These are phyloP conservation scores for Florisuga fusca DNA, from an alignment of 2,797 vertebrate genomes.

Conservation along the genomic window DNA sequence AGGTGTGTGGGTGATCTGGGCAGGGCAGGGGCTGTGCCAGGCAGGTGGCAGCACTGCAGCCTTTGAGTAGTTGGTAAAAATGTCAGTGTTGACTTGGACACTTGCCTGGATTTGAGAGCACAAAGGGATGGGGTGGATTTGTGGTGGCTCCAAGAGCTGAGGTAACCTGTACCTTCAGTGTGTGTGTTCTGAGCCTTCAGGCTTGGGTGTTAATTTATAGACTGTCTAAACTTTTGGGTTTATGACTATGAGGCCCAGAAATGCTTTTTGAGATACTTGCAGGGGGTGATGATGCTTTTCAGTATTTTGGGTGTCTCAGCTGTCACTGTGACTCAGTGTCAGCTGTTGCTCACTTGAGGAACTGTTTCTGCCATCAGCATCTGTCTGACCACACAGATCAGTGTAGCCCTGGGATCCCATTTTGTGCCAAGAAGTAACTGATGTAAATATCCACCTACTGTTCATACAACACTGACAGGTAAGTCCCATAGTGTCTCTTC, in stretches of 20 bases:
- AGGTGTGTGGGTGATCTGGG: not conserved
- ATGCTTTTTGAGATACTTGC: not conserved
- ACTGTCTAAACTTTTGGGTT: not conserved
- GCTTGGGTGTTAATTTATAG: not conserved
- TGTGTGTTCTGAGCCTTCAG: not conserved
- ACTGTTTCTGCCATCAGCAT: not conserved
- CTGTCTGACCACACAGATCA: not conserved
- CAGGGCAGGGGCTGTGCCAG: rapidly evolving
- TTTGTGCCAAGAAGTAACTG: not conserved
- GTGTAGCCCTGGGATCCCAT: too few species aligned
- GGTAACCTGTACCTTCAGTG: not conserved
- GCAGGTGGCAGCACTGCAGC: not conserved
- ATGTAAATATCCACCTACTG: not conserved
- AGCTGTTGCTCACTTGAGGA: not conserved
- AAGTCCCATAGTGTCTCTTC: rapidly evolving
- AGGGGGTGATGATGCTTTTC: not conserved
- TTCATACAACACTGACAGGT: not conserved
- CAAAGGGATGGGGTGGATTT: not conserved
- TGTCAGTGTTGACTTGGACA: not conserved
- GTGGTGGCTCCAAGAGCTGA: not conserved
- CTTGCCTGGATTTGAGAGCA: not conserved
- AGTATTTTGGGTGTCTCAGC: not conserved
- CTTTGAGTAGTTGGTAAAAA: not conserved
- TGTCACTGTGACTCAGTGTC: rapidly evolving
- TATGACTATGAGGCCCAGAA: not conserved